Conservation (phyloP, 92 coral and sea anemone species). For the Epizoanthus ramosus region DNA sequence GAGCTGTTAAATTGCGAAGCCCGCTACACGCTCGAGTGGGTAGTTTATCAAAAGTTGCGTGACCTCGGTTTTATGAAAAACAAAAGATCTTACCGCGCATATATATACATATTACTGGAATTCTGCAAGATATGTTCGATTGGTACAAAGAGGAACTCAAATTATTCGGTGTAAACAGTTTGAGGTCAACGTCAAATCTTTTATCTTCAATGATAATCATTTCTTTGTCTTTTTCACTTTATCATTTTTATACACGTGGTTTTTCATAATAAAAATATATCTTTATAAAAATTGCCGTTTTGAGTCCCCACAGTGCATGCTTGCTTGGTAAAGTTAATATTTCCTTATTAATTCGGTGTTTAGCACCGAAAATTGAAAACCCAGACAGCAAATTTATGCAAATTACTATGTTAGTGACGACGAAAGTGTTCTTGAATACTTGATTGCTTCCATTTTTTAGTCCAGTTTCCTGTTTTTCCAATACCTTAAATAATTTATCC, state of each 20-base stretch:
- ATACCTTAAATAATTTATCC: background rate
- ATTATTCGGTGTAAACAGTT: slow-evolving; percentile 5
- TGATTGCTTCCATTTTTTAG: background rate
- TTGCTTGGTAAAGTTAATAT: too few relatives aligned
- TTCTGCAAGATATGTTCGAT: too few relatives aligned
- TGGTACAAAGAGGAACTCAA: background rate
- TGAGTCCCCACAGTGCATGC: too few relatives aligned
- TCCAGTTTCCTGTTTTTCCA: background rate
- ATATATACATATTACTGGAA: too few relatives aligned
- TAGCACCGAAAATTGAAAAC: background rate
- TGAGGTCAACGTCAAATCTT: background rate
- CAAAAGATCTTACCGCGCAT: too few relatives aligned
- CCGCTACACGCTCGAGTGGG: too few relatives aligned
- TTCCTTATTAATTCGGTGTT: too few relatives aligned
- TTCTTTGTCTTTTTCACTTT: background rate
- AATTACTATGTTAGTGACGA: background rate
- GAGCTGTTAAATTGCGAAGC: too few relatives aligned
- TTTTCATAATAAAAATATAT: too few relatives aligned
- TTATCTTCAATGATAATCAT: background rate
- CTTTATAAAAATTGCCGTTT: too few relatives aligned
- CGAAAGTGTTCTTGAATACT: background rate
- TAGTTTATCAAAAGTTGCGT: too few relatives aligned
- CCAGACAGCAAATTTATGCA: background rate
- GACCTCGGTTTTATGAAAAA: too few relatives aligned
- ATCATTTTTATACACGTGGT: background rate